Conservation (phyloP, 2,888 invertebrate genomes). For the Trilocha varians region DNA sequence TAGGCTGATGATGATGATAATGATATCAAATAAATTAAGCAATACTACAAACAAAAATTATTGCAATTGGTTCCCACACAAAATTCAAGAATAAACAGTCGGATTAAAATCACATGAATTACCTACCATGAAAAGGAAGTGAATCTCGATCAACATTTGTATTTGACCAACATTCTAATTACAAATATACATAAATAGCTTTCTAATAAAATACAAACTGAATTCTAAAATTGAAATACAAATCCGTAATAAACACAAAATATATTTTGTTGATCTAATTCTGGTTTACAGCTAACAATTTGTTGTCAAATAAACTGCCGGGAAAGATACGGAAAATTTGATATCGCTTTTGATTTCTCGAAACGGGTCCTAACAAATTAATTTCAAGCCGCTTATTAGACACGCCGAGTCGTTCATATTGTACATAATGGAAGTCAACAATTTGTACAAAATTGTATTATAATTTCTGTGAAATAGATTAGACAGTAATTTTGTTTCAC, state of each 20-base stretch:
- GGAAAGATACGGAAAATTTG: slow-evolving; percentile 16
- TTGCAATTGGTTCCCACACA: too few relatives aligned
- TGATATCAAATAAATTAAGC: too few relatives aligned
- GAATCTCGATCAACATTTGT: too few relatives aligned
- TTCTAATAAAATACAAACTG: slow-evolving; percentile 1
- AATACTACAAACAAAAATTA: too few relatives aligned
- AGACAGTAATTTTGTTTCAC: too few relatives aligned
- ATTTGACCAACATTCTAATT: too few relatives aligned
- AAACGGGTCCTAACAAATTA: slow-evolving; percentile 15
- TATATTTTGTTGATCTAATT: slow-evolving; percentile 14
- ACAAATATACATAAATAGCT: too few relatives aligned
- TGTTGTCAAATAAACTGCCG: slow-evolving; percentile 23
- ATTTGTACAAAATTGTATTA: slow-evolving; percentile 6
- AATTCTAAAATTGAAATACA: slow-evolving; percentile 2
- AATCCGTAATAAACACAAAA: neutral
- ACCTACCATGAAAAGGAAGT: too few relatives aligned
- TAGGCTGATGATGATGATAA: too few relatives aligned
- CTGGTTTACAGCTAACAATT: slow-evolving; percentile 20
- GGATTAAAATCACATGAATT: too few relatives aligned
- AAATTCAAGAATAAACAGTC: too few relatives aligned
- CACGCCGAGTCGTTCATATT: slow-evolving; percentile 11
- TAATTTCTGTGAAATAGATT: too few relatives aligned
- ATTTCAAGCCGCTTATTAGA: slow-evolving; percentile 18
- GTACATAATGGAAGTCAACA: slow-evolving; percentile 16
- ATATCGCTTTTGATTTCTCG: slow-evolving; percentile 23